These are phyloP conservation scores for Acrocera orbiculus DNA, from an alignment of 2,888 invertebrate genomes.

Conservation along the genomic window DNA sequence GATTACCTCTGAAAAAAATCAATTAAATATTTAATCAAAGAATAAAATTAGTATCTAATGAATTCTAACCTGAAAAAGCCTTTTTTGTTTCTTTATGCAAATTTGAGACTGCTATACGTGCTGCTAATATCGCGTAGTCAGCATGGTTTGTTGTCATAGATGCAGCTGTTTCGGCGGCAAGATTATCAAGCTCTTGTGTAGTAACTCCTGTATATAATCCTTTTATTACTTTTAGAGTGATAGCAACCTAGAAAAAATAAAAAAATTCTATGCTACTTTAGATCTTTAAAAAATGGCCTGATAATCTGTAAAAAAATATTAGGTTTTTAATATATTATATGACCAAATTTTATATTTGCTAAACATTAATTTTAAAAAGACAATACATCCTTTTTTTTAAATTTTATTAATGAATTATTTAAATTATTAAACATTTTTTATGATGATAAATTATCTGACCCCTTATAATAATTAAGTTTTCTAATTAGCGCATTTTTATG, in stretches of 20 bases:
- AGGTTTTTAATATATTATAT: no score
- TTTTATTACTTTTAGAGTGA: slow-evolving; percentile 81
- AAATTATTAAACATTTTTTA: no score
- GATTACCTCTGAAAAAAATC: slow-evolving; percentile 58
- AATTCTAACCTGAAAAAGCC: slow-evolving; percentile 57
- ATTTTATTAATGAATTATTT: no score
- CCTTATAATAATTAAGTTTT: no score
- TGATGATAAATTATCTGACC: no score
- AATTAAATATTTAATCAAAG: not conserved
- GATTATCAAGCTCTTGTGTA: slow-evolving; percentile 89
- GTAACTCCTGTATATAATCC: slow-evolving; percentile 94
- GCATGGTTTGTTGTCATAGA: slow-evolving; percentile 95
- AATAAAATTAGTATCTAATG: not conserved
- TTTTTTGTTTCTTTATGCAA: slow-evolving; percentile 97
- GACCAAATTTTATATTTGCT: no score
- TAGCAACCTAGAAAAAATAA: slow-evolving; percentile 42
- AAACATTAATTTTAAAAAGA: no score
- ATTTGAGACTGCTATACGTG: slow-evolving; percentile 89
- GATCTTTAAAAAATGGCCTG: no score
- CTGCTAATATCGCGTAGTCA: slow-evolving; percentile 82
- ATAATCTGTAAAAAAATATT: no score
- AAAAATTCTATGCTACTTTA: no score
- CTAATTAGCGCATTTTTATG: no score
- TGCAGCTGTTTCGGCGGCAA: slow-evolving; percentile 98
- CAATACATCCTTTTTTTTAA: no score